These are phyloP conservation scores for Danaus plexippus DNA, from an alignment of 1,140 invertebrate genomes.

Conservation along the genomic window DNA sequence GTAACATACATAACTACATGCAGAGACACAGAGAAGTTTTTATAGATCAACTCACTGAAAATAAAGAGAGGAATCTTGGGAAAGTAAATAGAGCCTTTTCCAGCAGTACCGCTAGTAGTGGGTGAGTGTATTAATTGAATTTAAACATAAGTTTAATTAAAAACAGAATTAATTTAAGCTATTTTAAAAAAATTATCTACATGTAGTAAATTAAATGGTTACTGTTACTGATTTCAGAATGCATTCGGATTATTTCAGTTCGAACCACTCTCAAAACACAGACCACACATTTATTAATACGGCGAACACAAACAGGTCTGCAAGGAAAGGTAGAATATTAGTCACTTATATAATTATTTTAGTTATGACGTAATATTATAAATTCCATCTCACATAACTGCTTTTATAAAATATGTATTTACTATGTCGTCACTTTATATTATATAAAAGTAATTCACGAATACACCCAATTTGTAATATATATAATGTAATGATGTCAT, in stretches of 20 bases:
- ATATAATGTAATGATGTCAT: no score
- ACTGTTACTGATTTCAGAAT: conserved; percentile 36
- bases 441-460: no score
- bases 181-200: neutral
- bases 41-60: conserved; percentile 84
- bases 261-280: conserved; percentile 54
- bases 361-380: no score
- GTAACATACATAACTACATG: conserved; percentile 91
- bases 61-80: conserved; percentile 78
- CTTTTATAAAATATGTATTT: no score
- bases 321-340: conserved; percentile 46
- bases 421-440: no score
- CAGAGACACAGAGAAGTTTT: conserved; percentile 82
- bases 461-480: no score
- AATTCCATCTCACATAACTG: no score
- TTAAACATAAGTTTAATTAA: neutral
- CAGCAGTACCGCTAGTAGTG: conserved; percentile 71
- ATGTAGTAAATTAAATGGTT: neutral
- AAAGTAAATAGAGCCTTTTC: conserved; percentile 71
- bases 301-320: conserved; percentile 52
- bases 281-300: conserved; percentile 56
- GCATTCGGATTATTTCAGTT: conserved; percentile 54
- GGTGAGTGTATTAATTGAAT: conserved; percentile 29
- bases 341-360: no score
- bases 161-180: neutral